phyloP scores from a whole-genome alignment of 1,140 invertebrate genomes.

The Lepeophtheirus salmonis region DNA sequence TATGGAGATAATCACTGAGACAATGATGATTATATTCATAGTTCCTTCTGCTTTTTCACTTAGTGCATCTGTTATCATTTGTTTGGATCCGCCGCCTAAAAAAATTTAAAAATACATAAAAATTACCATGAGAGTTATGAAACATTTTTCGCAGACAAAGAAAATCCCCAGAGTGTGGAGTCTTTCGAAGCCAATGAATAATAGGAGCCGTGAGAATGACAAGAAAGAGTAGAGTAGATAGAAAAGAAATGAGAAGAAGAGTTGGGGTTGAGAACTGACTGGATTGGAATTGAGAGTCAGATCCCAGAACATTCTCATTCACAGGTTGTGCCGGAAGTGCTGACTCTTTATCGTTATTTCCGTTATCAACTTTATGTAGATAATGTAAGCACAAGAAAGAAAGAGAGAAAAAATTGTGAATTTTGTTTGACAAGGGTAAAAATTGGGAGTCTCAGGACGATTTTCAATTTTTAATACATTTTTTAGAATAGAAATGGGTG shows the following conservation, averaged over 20 bases:
- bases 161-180: background rate
- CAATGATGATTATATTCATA: background rate
- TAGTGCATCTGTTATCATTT: background rate
- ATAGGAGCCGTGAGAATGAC: conserved; percentile 1
- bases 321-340: background rate
- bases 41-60: background rate
- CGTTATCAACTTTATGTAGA: background rate
- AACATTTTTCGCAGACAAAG: background rate
- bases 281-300: background rate
- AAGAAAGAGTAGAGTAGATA: background rate
- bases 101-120: conserved; percentile 1
- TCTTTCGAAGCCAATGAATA: background rate
- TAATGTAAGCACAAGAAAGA: background rate
- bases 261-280: background rate
- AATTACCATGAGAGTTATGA: background rate
- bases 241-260: conserved; percentile 4
- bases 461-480: no score
- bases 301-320: background rate
- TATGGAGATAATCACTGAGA: background rate
- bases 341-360: background rate
- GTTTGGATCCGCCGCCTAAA: background rate
- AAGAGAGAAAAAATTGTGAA: background rate
- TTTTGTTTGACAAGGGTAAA: no score
- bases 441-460: no score
- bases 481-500: no score